phyloP scores from a whole-genome alignment of 2,888 invertebrate genomes.

The Synanthedon formicaeformis region DNA sequence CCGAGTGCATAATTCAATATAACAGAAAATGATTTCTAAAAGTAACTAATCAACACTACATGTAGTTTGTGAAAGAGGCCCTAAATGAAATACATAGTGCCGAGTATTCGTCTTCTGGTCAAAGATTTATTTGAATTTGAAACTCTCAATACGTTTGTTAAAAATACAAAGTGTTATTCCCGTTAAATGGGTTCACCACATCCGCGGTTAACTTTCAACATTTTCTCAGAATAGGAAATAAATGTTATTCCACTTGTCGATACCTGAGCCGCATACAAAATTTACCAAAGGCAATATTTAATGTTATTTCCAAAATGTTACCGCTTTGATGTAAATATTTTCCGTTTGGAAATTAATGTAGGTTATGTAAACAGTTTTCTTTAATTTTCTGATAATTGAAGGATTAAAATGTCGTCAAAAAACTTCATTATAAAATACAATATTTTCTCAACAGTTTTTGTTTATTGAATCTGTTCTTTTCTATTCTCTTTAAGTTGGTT shows the following conservation, averaged over 20 bases:
- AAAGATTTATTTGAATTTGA: background rate
- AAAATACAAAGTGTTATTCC: background rate
- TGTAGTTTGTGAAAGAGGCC: too few species aligned
- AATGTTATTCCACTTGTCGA: conserved; percentile 21
- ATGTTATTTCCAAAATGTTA: background rate
- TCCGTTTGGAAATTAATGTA: background rate
- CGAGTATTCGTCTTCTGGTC: background rate
- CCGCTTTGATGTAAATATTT: background rate
- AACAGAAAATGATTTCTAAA: too few species aligned
- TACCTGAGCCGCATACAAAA: conserved; percentile 8
- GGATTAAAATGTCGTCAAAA: too few species aligned
- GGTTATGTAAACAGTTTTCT: background rate
- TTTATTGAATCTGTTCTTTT: too few species aligned
- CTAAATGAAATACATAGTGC: too few species aligned
- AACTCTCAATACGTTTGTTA: background rate
- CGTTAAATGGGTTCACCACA: background rate
- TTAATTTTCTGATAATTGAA: too few species aligned
- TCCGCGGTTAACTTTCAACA: conserved; percentile 8
- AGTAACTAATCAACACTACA: too few species aligned
- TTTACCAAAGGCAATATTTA: background rate
- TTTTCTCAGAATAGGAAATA: conserved; percentile 23
- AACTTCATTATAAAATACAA: too few species aligned
- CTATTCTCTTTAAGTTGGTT: too few species aligned
- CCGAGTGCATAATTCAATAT: too few species aligned
- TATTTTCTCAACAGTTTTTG: too few species aligned